Conservation (phyloP, 2,797 vertebrate species). For the Megalops cyprinoides region DNA sequence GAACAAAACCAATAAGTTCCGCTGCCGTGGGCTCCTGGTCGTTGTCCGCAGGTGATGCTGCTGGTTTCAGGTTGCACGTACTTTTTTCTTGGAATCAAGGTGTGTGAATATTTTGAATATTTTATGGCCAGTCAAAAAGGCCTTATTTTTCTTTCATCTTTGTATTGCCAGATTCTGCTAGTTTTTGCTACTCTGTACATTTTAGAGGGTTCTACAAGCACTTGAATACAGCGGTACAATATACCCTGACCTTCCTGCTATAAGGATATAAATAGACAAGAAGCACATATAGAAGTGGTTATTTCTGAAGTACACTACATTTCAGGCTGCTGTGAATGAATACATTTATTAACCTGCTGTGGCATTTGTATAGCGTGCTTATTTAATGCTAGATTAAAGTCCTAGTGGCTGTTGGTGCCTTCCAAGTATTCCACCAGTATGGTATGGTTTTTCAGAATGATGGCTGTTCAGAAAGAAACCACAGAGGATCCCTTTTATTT, state of each 20-base stretch:
- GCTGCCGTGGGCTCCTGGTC: too few species aligned
- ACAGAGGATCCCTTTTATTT: background rate
- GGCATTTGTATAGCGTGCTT: slow-evolving; percentile 59
- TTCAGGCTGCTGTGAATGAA: background rate
- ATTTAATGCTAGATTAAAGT: slow-evolving; percentile 70
- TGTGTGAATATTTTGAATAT: too few species aligned
- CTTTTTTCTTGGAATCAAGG: background rate
- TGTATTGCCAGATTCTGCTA: background rate
- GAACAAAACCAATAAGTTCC: too few species aligned
- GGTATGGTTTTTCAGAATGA: slow-evolving; percentile 18
- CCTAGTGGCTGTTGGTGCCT: slow-evolving; percentile 66
- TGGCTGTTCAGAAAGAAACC: background rate
- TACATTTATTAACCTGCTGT: slow-evolving; percentile 38
- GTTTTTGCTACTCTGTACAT: background rate
- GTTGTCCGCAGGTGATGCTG: too few species aligned
- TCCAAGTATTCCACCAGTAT: slow-evolving; percentile 70
- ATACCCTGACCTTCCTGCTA: background rate
- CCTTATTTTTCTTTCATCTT: background rate
- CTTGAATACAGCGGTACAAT: background rate
- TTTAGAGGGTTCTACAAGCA: background rate
- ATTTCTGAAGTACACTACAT: background rate
- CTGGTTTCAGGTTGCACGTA: too few species aligned
- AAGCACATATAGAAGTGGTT: background rate
- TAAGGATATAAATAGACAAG: too few species aligned
- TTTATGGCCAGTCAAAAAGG: background rate